Evolutionary conservation across 1,140 invertebrate genomes (phyloP).

Genomic region (Coptotermes formosanus): DNA sequence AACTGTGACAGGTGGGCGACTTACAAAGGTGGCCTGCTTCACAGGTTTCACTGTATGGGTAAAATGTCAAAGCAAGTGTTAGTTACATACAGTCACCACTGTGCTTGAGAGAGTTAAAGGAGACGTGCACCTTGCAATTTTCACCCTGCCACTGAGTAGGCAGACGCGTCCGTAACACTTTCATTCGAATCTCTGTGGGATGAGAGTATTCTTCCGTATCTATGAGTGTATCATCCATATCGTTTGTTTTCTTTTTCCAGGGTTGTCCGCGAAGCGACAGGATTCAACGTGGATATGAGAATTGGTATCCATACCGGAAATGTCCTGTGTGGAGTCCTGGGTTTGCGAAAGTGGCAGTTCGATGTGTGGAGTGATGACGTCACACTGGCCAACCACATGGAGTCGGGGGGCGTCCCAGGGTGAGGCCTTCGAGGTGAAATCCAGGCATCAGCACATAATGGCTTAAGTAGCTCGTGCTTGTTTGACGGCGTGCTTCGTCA

Average conservation of each 20-base stretch:
- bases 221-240: neutral
- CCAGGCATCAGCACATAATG: too few relatives aligned
- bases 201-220: neutral
- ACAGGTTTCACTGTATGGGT: too few relatives aligned
- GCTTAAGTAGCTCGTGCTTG: too few relatives aligned
- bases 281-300: conserved; percentile 91
- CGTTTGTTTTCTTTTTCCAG: conserved; percentile 51
- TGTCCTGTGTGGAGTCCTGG: conserved; percentile 94
- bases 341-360: conserved; percentile 96
- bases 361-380: conserved; percentile 99
- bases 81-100: too few relatives aligned
- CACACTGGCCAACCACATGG: conserved; percentile 96
- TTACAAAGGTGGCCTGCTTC: too few relatives aligned
- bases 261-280: conserved; percentile 82
- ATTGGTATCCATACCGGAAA: conserved; percentile 93
- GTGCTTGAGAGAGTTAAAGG: too few relatives aligned
- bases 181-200: neutral
- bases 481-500: too few relatives aligned
- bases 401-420: conserved; percentile 92
- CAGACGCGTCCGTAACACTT: too few relatives aligned
- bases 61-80: too few relatives aligned
- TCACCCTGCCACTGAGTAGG: too few relatives aligned
- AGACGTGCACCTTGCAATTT: too few relatives aligned
- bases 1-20: too few relatives aligned
- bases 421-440: conserved; percentile 51